Evolutionary conservation across 2,113 vertebrate species (phyloP), one percentile per base, ranked within the genome.

Genomic region (Ibidorhyncha struthersii): DNA sequence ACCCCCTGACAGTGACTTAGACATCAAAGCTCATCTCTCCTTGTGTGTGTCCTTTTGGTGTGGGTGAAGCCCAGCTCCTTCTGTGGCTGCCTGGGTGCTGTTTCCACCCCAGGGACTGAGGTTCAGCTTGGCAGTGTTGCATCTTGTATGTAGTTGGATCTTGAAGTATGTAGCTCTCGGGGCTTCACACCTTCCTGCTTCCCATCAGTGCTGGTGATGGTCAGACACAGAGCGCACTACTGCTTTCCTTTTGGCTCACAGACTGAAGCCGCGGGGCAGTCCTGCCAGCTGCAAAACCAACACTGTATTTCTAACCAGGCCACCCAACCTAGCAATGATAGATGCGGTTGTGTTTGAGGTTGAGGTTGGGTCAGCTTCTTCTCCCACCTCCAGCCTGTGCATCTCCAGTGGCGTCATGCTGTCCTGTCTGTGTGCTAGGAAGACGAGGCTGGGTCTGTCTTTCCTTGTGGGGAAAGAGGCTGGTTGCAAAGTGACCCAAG

Each of bases 181-280:
- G 10, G 9, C 41, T 94, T n/a, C 52, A 40, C 58, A 41, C 67
- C 23, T 47, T 52, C n/a, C 72, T 43, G 43, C 63, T 84, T 8
- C 43, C 41, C 32, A 6, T 6, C 38, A 6, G 22, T 5, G 41
- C 38, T 16, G 65, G n/a, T 43, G 50, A 6, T 0, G 2, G 27
- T 8, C 85, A 74, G 79, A 10, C 43, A 25, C 0, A 2, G 77
- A 50, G 40, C 43, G 25, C 0, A 0, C 10, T 40, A 2, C 65
- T 36, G 43, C 61, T 34, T 34, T 70, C 56, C 26, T 62, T 85
- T 12, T 41, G 66, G 22, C 59, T 55, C 30, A 3, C 12, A 20
- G 56, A 2, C 47, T 2, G 65, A 83, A 66, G 8, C 59, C 2
- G 0, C 0, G 4, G 84, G 56, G n/a, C 47, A 30, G 27, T 25